Conservation (phyloP, 1,140 invertebrate genomes). For the Zaprionus taronus region DNA sequence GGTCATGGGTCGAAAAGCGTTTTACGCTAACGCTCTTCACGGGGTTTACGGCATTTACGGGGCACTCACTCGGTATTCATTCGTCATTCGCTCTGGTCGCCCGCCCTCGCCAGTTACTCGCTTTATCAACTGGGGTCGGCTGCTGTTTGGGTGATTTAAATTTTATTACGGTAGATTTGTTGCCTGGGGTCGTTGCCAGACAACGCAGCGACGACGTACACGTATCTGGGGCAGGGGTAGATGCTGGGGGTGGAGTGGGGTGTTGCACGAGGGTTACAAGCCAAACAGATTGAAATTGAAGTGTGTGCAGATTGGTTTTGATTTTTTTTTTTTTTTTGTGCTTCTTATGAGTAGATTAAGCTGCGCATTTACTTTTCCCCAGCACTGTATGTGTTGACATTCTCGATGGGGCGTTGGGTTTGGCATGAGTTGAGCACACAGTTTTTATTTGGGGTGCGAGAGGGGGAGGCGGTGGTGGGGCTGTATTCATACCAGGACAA, state of each 20-base stretch:
- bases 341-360: slow-evolving; percentile 59
- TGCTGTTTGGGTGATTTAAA: slow-evolving; percentile 74
- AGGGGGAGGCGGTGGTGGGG: not conserved
- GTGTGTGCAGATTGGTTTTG: slow-evolving; percentile 75
- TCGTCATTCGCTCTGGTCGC: slow-evolving; percentile 39
- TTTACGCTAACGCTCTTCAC: slow-evolving; percentile 28
- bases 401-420: slow-evolving; percentile 34
- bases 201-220: not conserved
- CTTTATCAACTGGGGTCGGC: slow-evolving; percentile 20
- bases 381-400: slow-evolving; percentile 59
- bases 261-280: slow-evolving; percentile 1
- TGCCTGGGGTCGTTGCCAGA: slow-evolving; percentile 30
- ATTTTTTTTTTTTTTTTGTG: slow-evolving; percentile 9
- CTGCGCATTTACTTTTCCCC: slow-evolving; percentile 65
- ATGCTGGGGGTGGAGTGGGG: not conserved
- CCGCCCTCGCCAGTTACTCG: slow-evolving; percentile 29
- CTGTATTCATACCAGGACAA: slow-evolving; percentile 47
- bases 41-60: not conserved
- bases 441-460: no score
- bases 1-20: slow-evolving; percentile 40
- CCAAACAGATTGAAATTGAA: slow-evolving; percentile 68
- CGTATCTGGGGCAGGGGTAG: not conserved
- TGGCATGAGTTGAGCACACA: not conserved
- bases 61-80: slow-evolving; percentile 6
- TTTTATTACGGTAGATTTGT: slow-evolving; percentile 74